Evolutionary conservation across 2,888 invertebrate species (phyloP).

Genomic region (Cheilosia scutellata): DNA sequence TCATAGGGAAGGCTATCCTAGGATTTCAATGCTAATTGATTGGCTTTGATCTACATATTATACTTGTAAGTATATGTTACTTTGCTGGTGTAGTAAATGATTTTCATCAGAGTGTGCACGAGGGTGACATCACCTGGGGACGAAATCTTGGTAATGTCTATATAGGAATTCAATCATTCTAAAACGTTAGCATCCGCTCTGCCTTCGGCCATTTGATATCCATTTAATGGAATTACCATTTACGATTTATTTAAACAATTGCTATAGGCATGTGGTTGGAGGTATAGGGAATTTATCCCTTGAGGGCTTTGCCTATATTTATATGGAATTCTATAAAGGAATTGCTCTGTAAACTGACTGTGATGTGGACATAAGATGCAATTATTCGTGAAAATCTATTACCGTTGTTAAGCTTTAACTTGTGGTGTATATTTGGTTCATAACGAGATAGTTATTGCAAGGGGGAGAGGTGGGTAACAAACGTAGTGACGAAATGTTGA

Average conservation of each 20-base stretch:
- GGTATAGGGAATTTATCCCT: neutral
- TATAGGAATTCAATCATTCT: constrained; percentile 23
- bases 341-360: neutral
- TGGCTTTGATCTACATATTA: neutral
- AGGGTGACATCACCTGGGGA: constrained; percentile 1
- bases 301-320: neutral
- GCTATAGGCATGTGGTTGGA: neutral
- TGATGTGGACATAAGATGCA: neutral
- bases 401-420: constrained; percentile 18
- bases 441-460: neutral
- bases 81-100: neutral
- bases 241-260: constrained; percentile 26
- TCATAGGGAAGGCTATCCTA: neutral
- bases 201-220: constrained; percentile 7
- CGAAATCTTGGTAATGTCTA: neutral
- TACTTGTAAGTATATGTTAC: neutral
- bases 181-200: constrained; percentile 7
- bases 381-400: constrained; percentile 36
- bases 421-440: constrained; percentile 7
- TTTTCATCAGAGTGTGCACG: neutral
- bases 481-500: neutral
- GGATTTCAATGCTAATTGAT: neutral
- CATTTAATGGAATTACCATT: constrained; percentile 16
- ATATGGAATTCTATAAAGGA: neutral
- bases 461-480: too few species aligned